Evolutionary conservation across 2,888 invertebrate genomes (phyloP).

Genomic region (Mycogona germanica): DNA sequence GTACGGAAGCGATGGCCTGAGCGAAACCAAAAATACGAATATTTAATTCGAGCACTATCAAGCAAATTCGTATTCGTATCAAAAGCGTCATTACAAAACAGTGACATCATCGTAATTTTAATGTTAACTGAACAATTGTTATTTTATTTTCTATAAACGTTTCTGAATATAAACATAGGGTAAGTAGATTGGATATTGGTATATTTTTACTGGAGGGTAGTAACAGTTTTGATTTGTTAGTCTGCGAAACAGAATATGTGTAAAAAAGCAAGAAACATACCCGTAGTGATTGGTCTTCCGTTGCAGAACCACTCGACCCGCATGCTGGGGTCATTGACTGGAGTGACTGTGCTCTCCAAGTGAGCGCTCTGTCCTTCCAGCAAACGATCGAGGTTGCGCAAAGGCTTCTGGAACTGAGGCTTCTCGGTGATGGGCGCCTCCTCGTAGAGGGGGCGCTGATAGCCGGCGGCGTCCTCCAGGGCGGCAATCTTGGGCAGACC

Average conservation of each 20-base stretch:
- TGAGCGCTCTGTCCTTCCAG: conserved; percentile 80
- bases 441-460: conserved; percentile 53
- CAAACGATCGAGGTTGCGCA: conserved; percentile 69
- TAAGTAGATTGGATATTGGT: no score
- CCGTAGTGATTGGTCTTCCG: conserved; percentile 69
- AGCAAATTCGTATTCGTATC: no score
- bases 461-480: conserved; percentile 71
- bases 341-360: conserved; percentile 86
- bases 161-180: conserved; percentile 7
- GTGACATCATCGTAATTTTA: no score
- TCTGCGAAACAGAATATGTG: not conserved
- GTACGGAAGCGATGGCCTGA: conserved; percentile 93
- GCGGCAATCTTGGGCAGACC: conserved; percentile 84
- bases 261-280: no score
- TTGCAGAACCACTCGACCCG: conserved; percentile 97
- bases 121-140: no score
- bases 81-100: no score
- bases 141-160: not conserved
- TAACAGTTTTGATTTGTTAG: not conserved
- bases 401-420: conserved; percentile 76
- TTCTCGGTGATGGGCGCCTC: conserved; percentile 67
- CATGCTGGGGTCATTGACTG: conserved; percentile 97
- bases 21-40: no score
- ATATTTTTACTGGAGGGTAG: no score
- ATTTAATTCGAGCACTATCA: no score